Evolutionary conservation across 2,888 invertebrate species (phyloP), one percentile per base, ranked within the genome.

Genomic region (Julus scanicus): DNA sequence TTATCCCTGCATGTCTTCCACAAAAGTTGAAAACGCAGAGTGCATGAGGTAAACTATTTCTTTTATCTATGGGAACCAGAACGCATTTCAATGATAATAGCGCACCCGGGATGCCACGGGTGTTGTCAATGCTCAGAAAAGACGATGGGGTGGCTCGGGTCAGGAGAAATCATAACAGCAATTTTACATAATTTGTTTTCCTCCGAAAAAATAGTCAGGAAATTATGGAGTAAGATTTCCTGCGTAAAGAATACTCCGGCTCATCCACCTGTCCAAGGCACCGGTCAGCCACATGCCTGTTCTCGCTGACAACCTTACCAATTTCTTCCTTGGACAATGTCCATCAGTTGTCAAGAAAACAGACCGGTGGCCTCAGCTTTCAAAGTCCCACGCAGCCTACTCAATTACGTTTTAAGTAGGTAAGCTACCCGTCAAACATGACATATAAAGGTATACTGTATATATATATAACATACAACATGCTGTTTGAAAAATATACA

Each of bases 51-150:
- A 71, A 71, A 71, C 71, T 44, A 6, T 71, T 71, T 20, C 71
- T 71, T 71, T 71, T 71, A 20, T 71, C 29, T 71, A 4, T 29
- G 71, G 29, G 71, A 71, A 71, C 5, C 29, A 20, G 29, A 20
- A 20, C 71, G 71, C 20, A 29, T 71, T 71, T 71, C 71, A 71
- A 71, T 71, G 29, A 71, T 71, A 71, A 71, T 71, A 29, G 71
- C 71, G 71, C 71, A n/a, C 71, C 71, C 71, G 71, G 71, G 71
- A 71, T 71, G 71, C 71, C 71, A 71, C 71, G 71, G 71, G 71
- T 71, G 71, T 71, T 71, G 71, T 71, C 71, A 71, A 71, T 71
- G 63, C 63, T 13, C 63, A 17, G n/a, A 63, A 63, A 63, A 63
- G 71, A 29, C 71, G 71, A 71, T 71, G 71, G 71, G 71, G 71